Evolutionary conservation across 2,113 vertebrate genomes (phyloP).

Genomic region (Choloepus hoffmanni): DNA sequence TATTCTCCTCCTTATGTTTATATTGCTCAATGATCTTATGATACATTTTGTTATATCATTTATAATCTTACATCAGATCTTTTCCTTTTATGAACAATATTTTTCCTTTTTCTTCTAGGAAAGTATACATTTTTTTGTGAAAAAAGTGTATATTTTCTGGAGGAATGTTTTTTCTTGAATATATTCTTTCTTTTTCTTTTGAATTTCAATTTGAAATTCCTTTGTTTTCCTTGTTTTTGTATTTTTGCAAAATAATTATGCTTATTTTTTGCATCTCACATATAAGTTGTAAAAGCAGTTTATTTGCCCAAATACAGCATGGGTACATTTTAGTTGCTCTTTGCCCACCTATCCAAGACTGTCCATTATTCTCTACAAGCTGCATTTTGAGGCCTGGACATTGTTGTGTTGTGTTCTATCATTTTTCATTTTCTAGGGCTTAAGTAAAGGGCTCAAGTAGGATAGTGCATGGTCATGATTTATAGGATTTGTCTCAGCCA

Average conservation of each 20-base stretch:
- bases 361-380: not conserved
- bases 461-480: not conserved
- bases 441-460: not conserved
- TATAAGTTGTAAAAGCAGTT: not conserved
- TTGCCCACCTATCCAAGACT: not conserved
- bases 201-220: not conserved
- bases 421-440: not conserved
- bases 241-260: not conserved
- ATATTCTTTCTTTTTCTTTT: not conserved
- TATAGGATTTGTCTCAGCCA: not conserved
- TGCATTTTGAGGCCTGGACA: not conserved
- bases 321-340: not conserved
- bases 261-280: not conserved
- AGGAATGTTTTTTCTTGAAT: not conserved
- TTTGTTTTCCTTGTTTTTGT: not conserved
- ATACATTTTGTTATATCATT: not conserved
- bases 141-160: not conserved
- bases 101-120: not conserved
- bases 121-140: not conserved
- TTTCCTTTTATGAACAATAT: not conserved
- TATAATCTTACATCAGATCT: not conserved
- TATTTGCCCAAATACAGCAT: not conserved
- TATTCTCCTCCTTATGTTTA: not conserved
- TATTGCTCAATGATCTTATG: not conserved
- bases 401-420: not conserved